These are phyloP conservation scores for Pseudopleuronectes americanus DNA, from an alignment of 2,797 vertebrate species.

Conservation along the genomic window DNA sequence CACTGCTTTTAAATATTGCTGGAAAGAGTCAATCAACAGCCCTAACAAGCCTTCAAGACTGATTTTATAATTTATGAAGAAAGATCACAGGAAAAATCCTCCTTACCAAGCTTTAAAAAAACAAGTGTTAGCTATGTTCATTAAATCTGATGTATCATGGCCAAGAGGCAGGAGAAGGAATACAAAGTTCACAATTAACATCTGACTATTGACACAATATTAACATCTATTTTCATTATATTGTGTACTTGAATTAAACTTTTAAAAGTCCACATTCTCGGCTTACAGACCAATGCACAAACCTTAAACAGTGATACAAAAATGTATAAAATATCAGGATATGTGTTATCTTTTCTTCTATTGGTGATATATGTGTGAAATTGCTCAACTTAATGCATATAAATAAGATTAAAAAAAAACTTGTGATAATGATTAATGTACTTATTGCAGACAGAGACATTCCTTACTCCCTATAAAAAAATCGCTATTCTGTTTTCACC, in stretches of 20 bases:
- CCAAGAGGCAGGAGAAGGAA: not conserved
- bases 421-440: not conserved
- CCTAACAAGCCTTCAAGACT: not conserved
- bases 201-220: too few species aligned
- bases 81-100: slow-evolving; percentile 17
- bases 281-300: not conserved
- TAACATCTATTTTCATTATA: not conserved
- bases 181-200: not conserved
- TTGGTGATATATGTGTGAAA: not conserved
- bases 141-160: not conserved
- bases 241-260: not conserved
- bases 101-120: slow-evolving; percentile 22
- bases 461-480: slow-evolving; percentile 7
- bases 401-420: not conserved
- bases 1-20: not conserved
- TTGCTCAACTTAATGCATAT: too few species aligned
- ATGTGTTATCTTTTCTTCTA: not conserved
- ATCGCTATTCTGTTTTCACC: slow-evolving; percentile 18
- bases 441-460: slow-evolving; percentile 5
- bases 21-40: not conserved
- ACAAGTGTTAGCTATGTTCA: not conserved
- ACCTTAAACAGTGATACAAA: too few species aligned
- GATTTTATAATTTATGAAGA: not conserved
- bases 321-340: too few species aligned
- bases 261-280: not conserved